phyloP scores from a whole-genome alignment of 2,888 invertebrate species.

The Auanema freiburgensis region DNA sequence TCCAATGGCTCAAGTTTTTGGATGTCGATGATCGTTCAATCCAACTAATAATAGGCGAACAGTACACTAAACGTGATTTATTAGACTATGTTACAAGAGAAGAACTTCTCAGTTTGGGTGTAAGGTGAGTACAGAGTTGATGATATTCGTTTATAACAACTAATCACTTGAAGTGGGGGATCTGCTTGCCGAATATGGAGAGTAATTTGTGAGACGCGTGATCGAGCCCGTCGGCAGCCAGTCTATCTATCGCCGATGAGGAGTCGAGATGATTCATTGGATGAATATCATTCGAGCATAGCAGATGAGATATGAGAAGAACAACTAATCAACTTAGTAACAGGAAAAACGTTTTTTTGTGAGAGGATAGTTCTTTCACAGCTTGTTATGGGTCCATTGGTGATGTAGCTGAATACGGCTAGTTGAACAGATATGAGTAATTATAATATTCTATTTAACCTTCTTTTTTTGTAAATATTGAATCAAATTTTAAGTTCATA shows the following conservation, averaged over 20 bases:
- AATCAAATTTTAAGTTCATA: too few relatives aligned
- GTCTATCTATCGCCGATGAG: slow-evolving; percentile 40
- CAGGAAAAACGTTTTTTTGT: too few relatives aligned
- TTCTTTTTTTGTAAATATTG: too few relatives aligned
- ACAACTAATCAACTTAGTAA: neutral
- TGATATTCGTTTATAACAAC: neutral
- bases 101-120: slow-evolving; percentile 78
- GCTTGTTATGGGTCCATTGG: too few relatives aligned
- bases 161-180: slow-evolving; percentile 56
- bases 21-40: slow-evolving; percentile 75
- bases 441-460: too few relatives aligned
- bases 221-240: slow-evolving; percentile 29
- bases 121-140: slow-evolving; percentile 72
- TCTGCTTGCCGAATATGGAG: slow-evolving; percentile 62
- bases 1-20: slow-evolving; percentile 76
- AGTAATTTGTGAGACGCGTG: slow-evolving; percentile 41
- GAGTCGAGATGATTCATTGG: slow-evolving; percentile 45
- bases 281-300: slow-evolving; percentile 47
- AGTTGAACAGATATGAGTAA: too few relatives aligned
- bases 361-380: too few relatives aligned
- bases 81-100: slow-evolving; percentile 79
- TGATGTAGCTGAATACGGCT: too few relatives aligned
- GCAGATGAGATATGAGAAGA: slow-evolving; percentile 36
- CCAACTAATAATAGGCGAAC: slow-evolving; percentile 73
- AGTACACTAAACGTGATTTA: slow-evolving; percentile 80